Evolutionary conservation across 2,888 invertebrate species (phyloP).

Genomic region (Frankliniella intonsa): DNA sequence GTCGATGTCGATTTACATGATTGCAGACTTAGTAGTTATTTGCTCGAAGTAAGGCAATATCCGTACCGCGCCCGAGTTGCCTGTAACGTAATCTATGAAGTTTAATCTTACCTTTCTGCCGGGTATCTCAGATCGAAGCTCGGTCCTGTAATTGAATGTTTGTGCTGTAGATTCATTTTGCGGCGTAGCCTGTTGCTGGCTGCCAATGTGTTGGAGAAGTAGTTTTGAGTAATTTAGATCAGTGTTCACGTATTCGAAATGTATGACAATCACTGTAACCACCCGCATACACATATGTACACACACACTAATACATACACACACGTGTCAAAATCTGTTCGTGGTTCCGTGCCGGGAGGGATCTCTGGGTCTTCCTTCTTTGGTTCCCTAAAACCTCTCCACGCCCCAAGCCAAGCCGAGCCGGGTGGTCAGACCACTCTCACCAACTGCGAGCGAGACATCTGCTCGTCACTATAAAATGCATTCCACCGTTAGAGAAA

Average conservation of each 20-base stretch:
- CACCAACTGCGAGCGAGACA: too few species aligned
- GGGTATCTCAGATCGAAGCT: too few species aligned
- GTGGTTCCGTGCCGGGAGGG: background rate
- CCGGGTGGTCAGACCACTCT: too few species aligned
- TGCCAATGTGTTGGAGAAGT: background rate
- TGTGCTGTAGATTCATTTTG: background rate
- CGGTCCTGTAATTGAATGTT: too few species aligned
- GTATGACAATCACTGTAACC: constrained; percentile 7
- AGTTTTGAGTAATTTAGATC: constrained; percentile 18
- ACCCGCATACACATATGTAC: background rate
- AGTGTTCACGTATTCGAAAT: background rate
- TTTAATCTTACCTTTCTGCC: too few species aligned
- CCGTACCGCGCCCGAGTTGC: too few species aligned
- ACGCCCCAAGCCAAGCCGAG: background rate
- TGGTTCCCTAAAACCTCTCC: background rate
- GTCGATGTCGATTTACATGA: too few species aligned
- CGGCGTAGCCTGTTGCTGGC: background rate
- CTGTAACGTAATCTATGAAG: too few species aligned
- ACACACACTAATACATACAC: background rate
- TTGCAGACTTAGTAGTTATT: too few species aligned
- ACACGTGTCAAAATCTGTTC: background rate
- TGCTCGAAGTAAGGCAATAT: too few species aligned
- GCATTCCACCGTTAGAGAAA: too few species aligned
- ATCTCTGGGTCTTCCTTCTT: constrained; percentile 11
- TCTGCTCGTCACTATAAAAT: too few species aligned